These are phyloP conservation scores for Entosphenus tridentatus DNA, from an alignment of 2,113 vertebrate genomes.

Conservation along the genomic window DNA sequence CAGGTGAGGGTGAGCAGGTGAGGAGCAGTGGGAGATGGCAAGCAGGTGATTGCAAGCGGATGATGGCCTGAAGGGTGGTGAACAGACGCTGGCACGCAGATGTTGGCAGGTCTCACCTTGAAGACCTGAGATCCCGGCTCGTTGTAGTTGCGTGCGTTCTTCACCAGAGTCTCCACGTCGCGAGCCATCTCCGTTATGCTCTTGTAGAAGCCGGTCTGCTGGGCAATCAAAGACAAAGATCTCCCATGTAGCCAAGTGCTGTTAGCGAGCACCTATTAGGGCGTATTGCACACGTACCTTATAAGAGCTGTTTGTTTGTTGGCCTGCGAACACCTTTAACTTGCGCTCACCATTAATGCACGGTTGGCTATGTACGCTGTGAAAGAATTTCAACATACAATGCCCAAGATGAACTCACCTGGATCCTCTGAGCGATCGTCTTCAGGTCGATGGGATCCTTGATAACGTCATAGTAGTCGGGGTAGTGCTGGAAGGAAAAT, in stretches of 20 bases:
- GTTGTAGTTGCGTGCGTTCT: slow-evolving; percentile 95
- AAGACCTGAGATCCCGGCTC: slow-evolving; percentile 96
- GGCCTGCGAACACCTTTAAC: no score
- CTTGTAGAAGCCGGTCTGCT: slow-evolving; percentile 62
- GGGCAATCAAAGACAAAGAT: background rate
- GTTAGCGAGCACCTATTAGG: background rate
- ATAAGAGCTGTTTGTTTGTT: slow-evolving; percentile 1
- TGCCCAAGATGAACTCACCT: slow-evolving; percentile 29
- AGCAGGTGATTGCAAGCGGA: no score
- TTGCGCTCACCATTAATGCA: no score
- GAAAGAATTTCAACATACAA: no score
- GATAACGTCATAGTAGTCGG: slow-evolving; percentile 97
- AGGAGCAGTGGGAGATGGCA: no score
- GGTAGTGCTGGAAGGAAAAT: slow-evolving; percentile 58
- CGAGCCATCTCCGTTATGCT: slow-evolving; percentile 73
- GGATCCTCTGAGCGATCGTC: slow-evolving; percentile 79
- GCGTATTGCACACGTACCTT: background rate
- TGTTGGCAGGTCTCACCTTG: slow-evolving; percentile 32
- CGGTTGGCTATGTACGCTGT: no score
- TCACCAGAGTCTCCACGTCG: slow-evolving; percentile 78
- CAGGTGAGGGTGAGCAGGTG: no score
- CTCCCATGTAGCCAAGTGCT: background rate
- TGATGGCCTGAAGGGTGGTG: no score
- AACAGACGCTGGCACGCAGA: no score
- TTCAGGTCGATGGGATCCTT: slow-evolving; percentile 97